Conservation (phyloP, 2,113 vertebrate species). For the Cyprinodon brontotheroides region DNA sequence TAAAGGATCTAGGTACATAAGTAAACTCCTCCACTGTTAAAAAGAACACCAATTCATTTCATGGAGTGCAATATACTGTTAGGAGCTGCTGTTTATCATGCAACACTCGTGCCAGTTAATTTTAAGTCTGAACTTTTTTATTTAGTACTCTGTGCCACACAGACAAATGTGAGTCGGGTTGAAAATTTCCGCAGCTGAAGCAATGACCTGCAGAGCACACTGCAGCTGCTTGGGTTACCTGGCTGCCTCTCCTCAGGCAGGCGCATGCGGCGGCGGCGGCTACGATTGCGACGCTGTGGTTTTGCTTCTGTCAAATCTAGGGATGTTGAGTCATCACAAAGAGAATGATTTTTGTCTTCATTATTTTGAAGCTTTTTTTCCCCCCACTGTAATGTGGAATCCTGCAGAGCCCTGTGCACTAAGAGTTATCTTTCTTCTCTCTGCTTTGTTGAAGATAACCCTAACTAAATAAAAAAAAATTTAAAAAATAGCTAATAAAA, state of each 20-base stretch:
- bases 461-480: too few species aligned
- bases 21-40: not conserved
- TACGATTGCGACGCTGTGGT: constrained; percentile 97
- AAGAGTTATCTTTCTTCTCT: not conserved
- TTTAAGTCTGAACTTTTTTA: not conserved
- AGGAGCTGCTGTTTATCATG: constrained; percentile 3
- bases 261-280: constrained; percentile 91
- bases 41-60: not conserved
- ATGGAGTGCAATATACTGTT: constrained; percentile 5
- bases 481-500: not conserved
- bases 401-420: constrained; percentile 6
- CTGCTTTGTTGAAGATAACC: too few species aligned
- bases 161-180: constrained; percentile 14
- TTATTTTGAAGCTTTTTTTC: not conserved
- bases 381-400: not conserved
- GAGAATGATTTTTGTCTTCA: constrained; percentile 78
- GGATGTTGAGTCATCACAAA: constrained; percentile 71
- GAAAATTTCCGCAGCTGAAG: constrained; percentile 20
- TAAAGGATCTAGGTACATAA: not conserved
- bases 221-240: constrained; percentile 84
- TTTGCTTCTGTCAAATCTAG: constrained; percentile 95
- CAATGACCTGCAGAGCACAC: constrained; percentile 37
- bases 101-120: not conserved
- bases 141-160: constrained; percentile 35
- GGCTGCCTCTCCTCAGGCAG: constrained; percentile 98